A percentile compares a stretch with the other conserved stretches of the same genome.
phyloP scores from a whole-genome alignment of 2,797 vertebrate genomes.

The Falco berigora region DNA sequence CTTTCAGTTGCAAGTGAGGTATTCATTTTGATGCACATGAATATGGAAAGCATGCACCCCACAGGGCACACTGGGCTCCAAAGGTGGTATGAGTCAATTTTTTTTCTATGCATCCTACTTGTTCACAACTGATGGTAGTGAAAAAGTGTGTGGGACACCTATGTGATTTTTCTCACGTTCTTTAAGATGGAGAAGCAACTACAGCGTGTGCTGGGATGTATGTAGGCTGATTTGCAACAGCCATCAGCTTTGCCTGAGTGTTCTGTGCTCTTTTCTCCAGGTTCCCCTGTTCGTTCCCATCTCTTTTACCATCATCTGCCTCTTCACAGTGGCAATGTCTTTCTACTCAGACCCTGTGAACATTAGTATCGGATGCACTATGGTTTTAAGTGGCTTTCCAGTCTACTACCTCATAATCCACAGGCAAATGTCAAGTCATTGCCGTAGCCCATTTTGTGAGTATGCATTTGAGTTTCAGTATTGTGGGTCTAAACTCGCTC shows the following conservation, averaged over 20 bases:
- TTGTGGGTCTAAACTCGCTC: fast-evolving
- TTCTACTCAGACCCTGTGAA: constrained; percentile 72
- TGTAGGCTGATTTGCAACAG: background rate
- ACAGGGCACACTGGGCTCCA: background rate
- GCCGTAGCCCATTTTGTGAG: constrained; percentile 51
- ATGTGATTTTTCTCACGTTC: background rate
- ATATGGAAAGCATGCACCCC: background rate
- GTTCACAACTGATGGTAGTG: background rate
- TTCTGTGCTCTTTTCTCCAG: constrained; percentile 11
- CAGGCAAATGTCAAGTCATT: constrained; percentile 36
- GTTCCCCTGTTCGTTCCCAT: constrained; percentile 68
- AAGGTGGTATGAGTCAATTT: background rate
- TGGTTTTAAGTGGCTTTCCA: constrained; percentile 69
- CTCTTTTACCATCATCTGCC: constrained; percentile 65
- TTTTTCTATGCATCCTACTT: background rate
- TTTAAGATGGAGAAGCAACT: background rate
- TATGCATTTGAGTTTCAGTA: background rate
- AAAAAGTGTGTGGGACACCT: background rate
- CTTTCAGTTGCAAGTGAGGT: background rate
- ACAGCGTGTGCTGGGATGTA: background rate
- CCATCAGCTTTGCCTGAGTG: background rate
- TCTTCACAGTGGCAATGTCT: constrained; percentile 70
- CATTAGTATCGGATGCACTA: constrained; percentile 64
- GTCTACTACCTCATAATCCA: constrained; percentile 64
- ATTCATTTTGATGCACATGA: background rate